phyloP scores from a whole-genome alignment of 2,888 invertebrate species.

The Chironomus riparius region DNA sequence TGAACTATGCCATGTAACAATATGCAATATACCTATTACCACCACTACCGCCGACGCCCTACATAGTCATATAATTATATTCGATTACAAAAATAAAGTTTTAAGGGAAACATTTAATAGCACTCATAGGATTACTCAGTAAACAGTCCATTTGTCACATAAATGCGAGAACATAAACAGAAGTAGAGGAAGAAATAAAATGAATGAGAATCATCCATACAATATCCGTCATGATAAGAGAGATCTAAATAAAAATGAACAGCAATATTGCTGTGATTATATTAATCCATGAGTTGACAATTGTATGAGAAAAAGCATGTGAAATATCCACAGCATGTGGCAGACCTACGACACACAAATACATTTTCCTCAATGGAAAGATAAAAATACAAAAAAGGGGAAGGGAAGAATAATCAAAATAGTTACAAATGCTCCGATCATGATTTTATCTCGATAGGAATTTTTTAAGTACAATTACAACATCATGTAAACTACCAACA shows the following conservation, averaged over 20 bases:
- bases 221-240: not conserved
- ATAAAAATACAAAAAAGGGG: no score
- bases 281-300: slow-evolving; percentile 16
- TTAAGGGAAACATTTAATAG: not conserved
- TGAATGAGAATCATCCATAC: not conserved
- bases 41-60: no score
- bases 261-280: slow-evolving; percentile 14
- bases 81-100: slow-evolving; percentile 5
- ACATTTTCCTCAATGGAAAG: no score
- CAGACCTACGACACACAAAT: no score
- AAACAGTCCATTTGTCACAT: slow-evolving; percentile 17
- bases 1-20: not conserved
- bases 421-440: no score
- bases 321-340: no score
- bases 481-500: no score
- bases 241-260: not conserved
- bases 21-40: not conserved
- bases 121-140: not conserved
- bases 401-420: no score
- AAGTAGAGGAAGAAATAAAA: not conserved
- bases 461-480: no score
- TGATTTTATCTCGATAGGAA: no score
- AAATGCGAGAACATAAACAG: not conserved
- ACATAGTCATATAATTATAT: not conserved
- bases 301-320: not conserved